Evolutionary conservation across 2,797 vertebrate genomes (phyloP), one percentile per base, ranked within the genome.

Genomic region (Tiaroga cobitis): DNA sequence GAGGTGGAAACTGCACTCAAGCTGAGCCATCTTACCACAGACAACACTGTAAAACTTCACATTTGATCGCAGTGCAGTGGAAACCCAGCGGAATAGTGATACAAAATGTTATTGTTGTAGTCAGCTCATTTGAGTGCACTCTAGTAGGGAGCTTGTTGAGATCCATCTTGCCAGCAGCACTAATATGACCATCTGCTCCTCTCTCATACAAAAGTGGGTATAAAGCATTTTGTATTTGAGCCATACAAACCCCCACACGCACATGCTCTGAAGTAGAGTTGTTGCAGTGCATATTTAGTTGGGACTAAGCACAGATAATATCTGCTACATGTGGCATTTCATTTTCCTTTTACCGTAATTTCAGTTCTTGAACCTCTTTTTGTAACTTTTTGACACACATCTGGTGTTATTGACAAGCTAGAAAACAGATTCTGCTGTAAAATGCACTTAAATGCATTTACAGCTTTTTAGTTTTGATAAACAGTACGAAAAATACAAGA

Each of bases 171-270:
- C 83, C 83, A 74, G 56, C 77, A 85, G 68, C 77, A 51, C 56
- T 85, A 85, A 85, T 74, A 80, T 80, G 83, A 54, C 83, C 83
- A 85, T 87, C 86, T 87, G 86, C 82, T 87, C 86, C 70, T 76
- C 82, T 82, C 21, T 74, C 73, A 84, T 70, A 81, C 67, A 80
- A 87, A 87, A 81, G 70, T 80, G 75, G 18, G n/a, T 69, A 75
- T 85, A 73, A 74, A 85, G 84, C 84, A 74, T 68, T 85, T 85
- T 54, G 68, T 74, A 69, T 85, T 51, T 26, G 67, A 79, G 76
- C 39, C 83, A 85, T 26, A 61, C 29, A 80, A 61, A 46, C 83
- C 84, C 65, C 83, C 76, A 41, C 82, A 84, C 34, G 11, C 69
- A 85, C 83, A 80, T 73, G 83, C 32, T 13, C 21, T 54, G 13